Evolutionary conservation across 2,888 invertebrate species (phyloP), one percentile per base, ranked within the genome.

Genomic region (Pseudococcus jackbeardsleyi): DNA sequence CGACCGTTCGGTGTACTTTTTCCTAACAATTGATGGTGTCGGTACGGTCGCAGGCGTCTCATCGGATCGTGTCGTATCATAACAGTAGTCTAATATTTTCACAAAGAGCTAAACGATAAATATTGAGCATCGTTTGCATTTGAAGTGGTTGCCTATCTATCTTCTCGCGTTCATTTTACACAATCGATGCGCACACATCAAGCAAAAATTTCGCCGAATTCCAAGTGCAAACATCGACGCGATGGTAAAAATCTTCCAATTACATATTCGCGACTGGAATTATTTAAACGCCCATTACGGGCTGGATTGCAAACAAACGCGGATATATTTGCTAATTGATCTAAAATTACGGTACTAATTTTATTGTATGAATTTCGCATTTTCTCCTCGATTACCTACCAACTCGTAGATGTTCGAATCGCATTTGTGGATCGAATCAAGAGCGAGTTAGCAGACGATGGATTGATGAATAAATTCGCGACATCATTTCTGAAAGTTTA

Each of bases 361-460:
- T 59, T 59, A 59, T 59, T 59, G 17, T 0, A 59, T n/a, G 59
- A 59, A n/a, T 59, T 59, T 59, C 17, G 0, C 59, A 59, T 59
- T 59, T 59, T 59, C 59, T 59, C 59, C n/a, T 59, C 59, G n/a
- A 59, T 59, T 59, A 59, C 59, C 15, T 15, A n/a, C n/a, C 59
- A 8, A 59, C n/a, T 50, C 4, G 15, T 50, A 3, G 15, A 50
- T 50, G 59, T 59, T 19, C n/a, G n/a, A 50, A 50, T 50, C 50
- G 50, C 17, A n/a, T 59, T 59, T 59, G 59, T n/a, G 15, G 48
- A 50, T 50, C 15, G 48, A 50, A 50, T 50, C 0, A 50, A 1
- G 12, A 12, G 4, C 48, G 11, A 12, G 15, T 50, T 42, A 42
- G 42, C 42, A 42, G 42, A 42, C 42, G 42, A 9, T 42, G 5